These are phyloP conservation scores for Eristalinus aeneus DNA, from an alignment of 2,888 invertebrate genomes.

Conservation along the genomic window DNA sequence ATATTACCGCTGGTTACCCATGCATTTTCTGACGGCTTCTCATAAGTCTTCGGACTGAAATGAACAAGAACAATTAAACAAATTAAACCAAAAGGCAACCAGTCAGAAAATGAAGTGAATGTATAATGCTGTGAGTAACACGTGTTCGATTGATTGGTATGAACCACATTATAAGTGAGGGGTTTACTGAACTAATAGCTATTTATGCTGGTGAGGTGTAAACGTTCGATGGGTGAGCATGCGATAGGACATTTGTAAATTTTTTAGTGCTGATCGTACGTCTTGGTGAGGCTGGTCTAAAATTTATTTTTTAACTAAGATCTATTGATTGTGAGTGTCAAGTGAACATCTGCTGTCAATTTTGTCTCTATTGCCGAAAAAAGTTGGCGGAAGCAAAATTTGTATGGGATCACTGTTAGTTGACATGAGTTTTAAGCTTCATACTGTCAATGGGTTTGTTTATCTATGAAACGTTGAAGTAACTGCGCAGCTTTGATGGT, in stretches of 20 bases:
- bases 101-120: neutral
- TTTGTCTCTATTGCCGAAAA: neutral
- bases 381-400: neutral
- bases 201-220: neutral
- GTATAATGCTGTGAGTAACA: neutral
- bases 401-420: too few relatives aligned
- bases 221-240: neutral
- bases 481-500: too few relatives aligned
- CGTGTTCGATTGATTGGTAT: neutral
- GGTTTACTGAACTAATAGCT: neutral
- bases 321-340: neutral
- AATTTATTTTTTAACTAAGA: neutral
- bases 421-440: too few relatives aligned
- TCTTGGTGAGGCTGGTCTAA: neutral
- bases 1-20: conserved; percentile 84
- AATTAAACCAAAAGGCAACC: neutral
- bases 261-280: neutral
- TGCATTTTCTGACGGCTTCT: conserved; percentile 73
- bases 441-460: too few relatives aligned
- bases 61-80: neutral
- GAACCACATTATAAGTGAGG: neutral
- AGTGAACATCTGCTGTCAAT: neutral
- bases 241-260: neutral
- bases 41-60: conserved; percentile 65
- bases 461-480: too few relatives aligned